Evolutionary conservation across 2,888 invertebrate species (phyloP).

Genomic region (Seira sanloemensis): DNA sequence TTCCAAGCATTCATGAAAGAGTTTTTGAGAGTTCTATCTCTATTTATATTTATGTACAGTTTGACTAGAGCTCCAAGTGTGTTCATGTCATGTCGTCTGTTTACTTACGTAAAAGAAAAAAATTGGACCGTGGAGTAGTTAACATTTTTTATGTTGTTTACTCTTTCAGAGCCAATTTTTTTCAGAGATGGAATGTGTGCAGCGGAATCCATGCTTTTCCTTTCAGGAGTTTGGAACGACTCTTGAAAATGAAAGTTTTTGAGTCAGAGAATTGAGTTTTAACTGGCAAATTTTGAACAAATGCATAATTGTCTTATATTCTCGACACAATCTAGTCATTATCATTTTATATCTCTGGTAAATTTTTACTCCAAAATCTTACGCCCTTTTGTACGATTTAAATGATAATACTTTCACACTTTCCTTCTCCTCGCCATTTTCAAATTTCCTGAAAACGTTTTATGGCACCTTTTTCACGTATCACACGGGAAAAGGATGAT

Average conservation of each 20-base stretch:
- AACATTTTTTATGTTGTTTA: conserved; percentile 28
- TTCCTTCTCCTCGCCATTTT: neutral
- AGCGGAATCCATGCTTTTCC: neutral
- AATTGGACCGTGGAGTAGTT: neutral
- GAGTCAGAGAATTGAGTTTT: neutral
- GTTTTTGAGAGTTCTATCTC: neutral
- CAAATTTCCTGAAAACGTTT: neutral
- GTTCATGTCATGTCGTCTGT: conserved; percentile 21
- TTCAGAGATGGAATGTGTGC: neutral
- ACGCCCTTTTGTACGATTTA: neutral
- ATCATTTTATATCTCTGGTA: neutral
- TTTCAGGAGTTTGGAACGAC: neutral
- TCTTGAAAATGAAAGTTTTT: neutral
- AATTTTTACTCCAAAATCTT: neutral
- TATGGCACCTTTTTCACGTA: neutral
- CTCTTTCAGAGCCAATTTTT: neutral
- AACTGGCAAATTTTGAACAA: no score
- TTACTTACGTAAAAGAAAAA: conserved; percentile 1
- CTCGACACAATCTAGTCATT: neutral
- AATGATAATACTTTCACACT: neutral
- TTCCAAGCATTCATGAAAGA: neutral
- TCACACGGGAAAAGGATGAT: conserved; percentile 13
- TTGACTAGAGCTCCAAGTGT: neutral
- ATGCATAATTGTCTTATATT: neutral
- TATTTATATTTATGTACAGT: neutral